A percentile compares a stretch with the other conserved stretches of the same genome.
phyloP scores from a whole-genome alignment of 1,140 invertebrate species.

The Sycophaga agraensis region DNA sequence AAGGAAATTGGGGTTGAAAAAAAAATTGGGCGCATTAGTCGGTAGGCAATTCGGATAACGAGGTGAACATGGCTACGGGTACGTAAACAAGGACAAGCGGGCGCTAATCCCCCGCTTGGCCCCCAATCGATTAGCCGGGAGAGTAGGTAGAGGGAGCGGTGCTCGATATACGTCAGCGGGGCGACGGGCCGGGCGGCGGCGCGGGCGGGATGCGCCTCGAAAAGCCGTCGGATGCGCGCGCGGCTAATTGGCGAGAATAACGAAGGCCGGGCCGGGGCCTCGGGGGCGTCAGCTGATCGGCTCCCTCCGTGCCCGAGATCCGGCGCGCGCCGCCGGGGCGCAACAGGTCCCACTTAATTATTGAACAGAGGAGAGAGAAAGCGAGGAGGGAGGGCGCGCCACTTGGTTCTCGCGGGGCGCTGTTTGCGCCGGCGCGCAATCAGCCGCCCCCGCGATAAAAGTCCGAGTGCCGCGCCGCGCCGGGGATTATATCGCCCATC shows the following conservation, averaged over 20 bases:
- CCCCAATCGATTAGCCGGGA: too few relatives aligned
- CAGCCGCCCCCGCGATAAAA: constrained; percentile 38
- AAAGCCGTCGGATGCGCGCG: too few relatives aligned
- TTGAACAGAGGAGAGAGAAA: constrained; percentile 49
- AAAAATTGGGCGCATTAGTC: too few relatives aligned
- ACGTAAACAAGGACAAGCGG: too few relatives aligned
- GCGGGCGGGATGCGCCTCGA: neutral
- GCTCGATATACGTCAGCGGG: neutral
- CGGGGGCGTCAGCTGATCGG: too few relatives aligned
- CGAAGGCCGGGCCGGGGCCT: constrained; percentile 35
- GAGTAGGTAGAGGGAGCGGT: too few relatives aligned
- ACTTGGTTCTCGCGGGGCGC: too few relatives aligned
- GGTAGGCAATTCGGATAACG: too few relatives aligned
- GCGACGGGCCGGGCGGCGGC: neutral
- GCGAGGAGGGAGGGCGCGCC: neutral
- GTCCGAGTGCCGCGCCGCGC: neutral
- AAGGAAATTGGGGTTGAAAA: too few relatives aligned
- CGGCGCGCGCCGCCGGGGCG: constrained; percentile 28
- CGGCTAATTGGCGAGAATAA: constrained; percentile 51
- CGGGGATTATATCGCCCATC: neutral
- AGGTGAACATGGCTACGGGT: too few relatives aligned
- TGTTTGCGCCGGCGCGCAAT: constrained; percentile 37
- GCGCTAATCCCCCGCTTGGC: too few relatives aligned
- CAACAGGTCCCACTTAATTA: constrained; percentile 59
- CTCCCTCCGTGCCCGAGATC: too few relatives aligned